Percentiles rank a stretch among this genome's conserved stretches.
Conservation (phyloP, 2,113 vertebrate genomes). For the Numida meleagris region DNA sequence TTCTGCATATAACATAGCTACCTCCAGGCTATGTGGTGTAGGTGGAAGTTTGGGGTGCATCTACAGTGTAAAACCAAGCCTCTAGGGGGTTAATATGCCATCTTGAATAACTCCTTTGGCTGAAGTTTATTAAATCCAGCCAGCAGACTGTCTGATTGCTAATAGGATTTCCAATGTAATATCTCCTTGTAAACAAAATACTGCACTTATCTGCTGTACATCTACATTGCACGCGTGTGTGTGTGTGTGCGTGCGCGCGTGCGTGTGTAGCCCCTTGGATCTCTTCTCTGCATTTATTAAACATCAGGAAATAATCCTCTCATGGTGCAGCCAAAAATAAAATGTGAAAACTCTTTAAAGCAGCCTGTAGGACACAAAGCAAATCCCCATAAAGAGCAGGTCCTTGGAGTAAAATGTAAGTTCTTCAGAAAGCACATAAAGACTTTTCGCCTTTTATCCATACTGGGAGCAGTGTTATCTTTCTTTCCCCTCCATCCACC, state of each 20-base stretch:
- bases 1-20: background rate
- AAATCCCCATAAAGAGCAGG: background rate
- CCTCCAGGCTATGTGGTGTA: accelerated
- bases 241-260: background rate
- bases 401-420: background rate
- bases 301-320: slow-evolving; percentile 23
- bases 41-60: background rate
- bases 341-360: slow-evolving; percentile 15
- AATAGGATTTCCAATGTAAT: slow-evolving; percentile 69
- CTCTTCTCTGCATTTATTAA: slow-evolving; percentile 37
- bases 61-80: background rate
- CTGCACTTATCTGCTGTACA: slow-evolving; percentile 59
- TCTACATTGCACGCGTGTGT: background rate
- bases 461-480: background rate
- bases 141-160: slow-evolving; percentile 59
- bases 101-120: slow-evolving; percentile 20
- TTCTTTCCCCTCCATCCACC: background rate
- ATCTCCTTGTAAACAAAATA: slow-evolving; percentile 68
- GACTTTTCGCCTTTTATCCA: background rate
- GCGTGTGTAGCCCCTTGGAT: background rate
- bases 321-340: slow-evolving; percentile 1
- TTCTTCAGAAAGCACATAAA: background rate
- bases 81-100: slow-evolving; percentile 22
- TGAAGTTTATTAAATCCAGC: slow-evolving; percentile 60
- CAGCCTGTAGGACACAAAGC: background rate